Percentiles rank a stretch among this genome's conserved stretches.
Evolutionary conservation across 2,797 vertebrate species (phyloP).

Genomic region (Muscicapa striata): DNA sequence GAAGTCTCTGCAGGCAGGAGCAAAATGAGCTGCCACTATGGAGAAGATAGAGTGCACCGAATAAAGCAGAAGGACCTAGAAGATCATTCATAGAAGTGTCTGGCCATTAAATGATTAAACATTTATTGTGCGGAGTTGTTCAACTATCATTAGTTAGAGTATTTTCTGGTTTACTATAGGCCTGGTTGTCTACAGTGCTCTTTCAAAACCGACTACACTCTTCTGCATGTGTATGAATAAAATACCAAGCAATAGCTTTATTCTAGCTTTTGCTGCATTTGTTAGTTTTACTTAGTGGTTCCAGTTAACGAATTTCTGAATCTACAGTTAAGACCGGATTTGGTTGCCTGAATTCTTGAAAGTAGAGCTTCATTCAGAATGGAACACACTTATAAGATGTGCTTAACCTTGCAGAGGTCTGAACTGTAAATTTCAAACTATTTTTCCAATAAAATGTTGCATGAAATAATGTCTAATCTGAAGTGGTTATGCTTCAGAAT

Average conservation of each 20-base stretch:
- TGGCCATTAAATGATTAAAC: constrained; percentile 21
- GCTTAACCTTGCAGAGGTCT: constrained; percentile 3
- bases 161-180: constrained; percentile 27
- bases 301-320: not conserved
- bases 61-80: constrained; percentile 23
- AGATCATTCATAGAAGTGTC: constrained; percentile 19
- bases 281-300: constrained; percentile 2
- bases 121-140: constrained; percentile 47
- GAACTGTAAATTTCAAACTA: constrained; percentile 47
- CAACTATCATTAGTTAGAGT: constrained; percentile 48
- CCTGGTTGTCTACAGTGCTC: not conserved
- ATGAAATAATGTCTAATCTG: not conserved
- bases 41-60: not conserved
- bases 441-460: constrained; percentile 71
- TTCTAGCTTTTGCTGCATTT: constrained; percentile 13
- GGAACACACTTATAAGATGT: not conserved
- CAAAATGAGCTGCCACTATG: constrained; percentile 61
- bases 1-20: constrained; percentile 73
- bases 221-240: constrained; percentile 41
- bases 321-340: not conserved
- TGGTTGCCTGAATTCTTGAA: not conserved
- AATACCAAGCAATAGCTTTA: constrained; percentile 9
- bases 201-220: not conserved
- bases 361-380: not conserved
- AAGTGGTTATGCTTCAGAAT: not conserved